phyloP scores from a whole-genome alignment of 2,797 vertebrate species.

The Alosa sapidissima region DNA sequence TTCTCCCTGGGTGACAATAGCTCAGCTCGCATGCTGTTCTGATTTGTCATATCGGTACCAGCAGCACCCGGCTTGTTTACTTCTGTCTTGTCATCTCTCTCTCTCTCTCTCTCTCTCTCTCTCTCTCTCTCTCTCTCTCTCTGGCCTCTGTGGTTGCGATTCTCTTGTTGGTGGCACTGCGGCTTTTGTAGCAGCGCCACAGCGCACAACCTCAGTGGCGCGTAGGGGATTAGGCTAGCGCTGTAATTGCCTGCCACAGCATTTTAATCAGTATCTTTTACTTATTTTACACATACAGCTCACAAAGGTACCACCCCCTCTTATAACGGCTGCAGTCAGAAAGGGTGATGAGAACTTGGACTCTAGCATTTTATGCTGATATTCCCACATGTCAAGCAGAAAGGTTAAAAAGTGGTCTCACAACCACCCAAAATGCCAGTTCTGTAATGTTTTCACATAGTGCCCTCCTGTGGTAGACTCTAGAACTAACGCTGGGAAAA shows the following conservation, averaged over 20 bases:
- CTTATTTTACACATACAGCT: too few relatives aligned
- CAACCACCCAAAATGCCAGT: background rate
- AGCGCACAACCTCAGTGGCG: too few relatives aligned
- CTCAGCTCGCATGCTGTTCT: background rate
- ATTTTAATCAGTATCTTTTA: too few relatives aligned
- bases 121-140: background rate
- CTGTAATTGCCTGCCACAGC: too few relatives aligned
- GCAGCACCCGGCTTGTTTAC: slow-evolving; percentile 23
- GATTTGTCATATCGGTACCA: background rate
- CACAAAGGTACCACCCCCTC: too few relatives aligned
- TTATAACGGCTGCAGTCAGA: too few relatives aligned
- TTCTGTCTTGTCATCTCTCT: background rate
- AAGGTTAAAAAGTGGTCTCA: too few relatives aligned
- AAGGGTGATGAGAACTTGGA: too few relatives aligned
- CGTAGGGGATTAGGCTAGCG: too few relatives aligned
- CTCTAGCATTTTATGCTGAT: too few relatives aligned
- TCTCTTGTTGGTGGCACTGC: background rate
- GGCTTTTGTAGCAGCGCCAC: background rate
- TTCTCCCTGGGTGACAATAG: background rate
- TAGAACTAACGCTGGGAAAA: background rate
- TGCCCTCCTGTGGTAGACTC: background rate
- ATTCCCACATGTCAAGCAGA: too few relatives aligned
- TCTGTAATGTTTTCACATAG: background rate
- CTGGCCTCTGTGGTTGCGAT: background rate
- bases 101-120: background rate